Evolutionary conservation across 2,888 invertebrate species (phyloP), one percentile per base, ranked within the genome.

Genomic region (Vesta saturnalis): DNA sequence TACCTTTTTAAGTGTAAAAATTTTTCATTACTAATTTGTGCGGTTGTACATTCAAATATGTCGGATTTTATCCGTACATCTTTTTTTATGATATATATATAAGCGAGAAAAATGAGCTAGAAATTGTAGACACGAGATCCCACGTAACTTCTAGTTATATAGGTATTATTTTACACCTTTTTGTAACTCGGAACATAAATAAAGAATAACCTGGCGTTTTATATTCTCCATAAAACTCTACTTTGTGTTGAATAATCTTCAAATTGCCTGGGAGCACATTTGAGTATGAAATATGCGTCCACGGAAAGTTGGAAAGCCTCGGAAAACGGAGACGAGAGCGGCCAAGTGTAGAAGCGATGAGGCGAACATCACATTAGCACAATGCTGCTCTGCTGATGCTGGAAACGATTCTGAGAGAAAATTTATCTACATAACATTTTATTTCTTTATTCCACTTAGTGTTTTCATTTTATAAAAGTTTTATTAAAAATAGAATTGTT

Each of bases 221-320:
- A 81, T 80, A 81, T 78, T 78, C 78, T 71, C 80, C 81, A 82
- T 82, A 82, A 82, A 82, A 82, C 77, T 81, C 81, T 80, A 82
- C 81, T 82, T 81, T 81, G 81, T 82, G 83, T 82, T 82, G 83
- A 82, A 83, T 82, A 82, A 82, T 82, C 82, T 82, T 81, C 82
- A 82, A 83, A 82, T 82, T 82, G 82, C 81, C 81, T 76, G 76
- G 77, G 79, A 80, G 82, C 81, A 81, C 81, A 80, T 81, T 82
- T 75, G 77, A 75, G 78, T 76, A 75, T 81, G 80, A 81, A 81
- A 79, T 80, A 81, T 81, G 78, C 77, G 76, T 76, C 72, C 75
- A 73, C 71, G 77, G 76, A 60, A 70, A 72, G 70, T 65, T 64
- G 76, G 76, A 74, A 75, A 74, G 71, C 77, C 77, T 71, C 67